phyloP scores from a whole-genome alignment of 1,140 invertebrate genomes.

The Aphidius gifuensis region DNA sequence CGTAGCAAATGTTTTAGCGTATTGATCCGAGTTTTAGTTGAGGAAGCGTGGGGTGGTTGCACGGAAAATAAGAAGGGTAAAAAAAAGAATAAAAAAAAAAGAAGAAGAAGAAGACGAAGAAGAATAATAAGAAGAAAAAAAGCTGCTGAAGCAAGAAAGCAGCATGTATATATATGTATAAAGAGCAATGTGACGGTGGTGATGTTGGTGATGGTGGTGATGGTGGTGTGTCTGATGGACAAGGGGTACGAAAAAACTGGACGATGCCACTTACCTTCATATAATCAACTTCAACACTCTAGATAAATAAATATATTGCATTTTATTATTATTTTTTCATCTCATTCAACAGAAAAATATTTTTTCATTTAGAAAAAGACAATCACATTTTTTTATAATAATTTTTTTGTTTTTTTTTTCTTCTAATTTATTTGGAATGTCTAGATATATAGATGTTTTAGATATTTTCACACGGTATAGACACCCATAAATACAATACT shows the following conservation, averaged over 20 bases:
- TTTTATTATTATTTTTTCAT: constrained; percentile 30
- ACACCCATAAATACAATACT: too few relatives aligned
- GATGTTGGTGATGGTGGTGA: constrained; percentile 24
- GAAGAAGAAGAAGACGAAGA: not conserved
- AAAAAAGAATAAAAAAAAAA: constrained; percentile 11
- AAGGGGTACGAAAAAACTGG: constrained; percentile 45
- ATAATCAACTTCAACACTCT: constrained; percentile 44
- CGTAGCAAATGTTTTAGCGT: constrained; percentile 54
- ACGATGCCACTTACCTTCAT: constrained; percentile 52
- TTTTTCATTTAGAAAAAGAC: too few relatives aligned
- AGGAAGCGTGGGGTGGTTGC: constrained; percentile 22
- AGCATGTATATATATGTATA: not conserved
- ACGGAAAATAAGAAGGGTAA: constrained; percentile 19
- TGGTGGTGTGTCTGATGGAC: constrained; percentile 20
- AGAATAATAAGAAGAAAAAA: constrained; percentile 14
- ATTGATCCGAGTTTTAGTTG: constrained; percentile 53
- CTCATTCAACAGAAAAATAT: constrained; percentile 25
- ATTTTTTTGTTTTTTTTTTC: too few relatives aligned
- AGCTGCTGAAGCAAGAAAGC: constrained; percentile 12
- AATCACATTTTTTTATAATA: too few relatives aligned
- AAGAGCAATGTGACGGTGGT: constrained; percentile 10
- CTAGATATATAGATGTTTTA: too few relatives aligned
- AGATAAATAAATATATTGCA: constrained; percentile 24
- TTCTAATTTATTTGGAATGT: too few relatives aligned
- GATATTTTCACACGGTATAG: too few relatives aligned